Evolutionary conservation across 2,797 vertebrate genomes (phyloP), one percentile per base, ranked within the genome.

Genomic region (Anisognathus igniventris): DNA sequence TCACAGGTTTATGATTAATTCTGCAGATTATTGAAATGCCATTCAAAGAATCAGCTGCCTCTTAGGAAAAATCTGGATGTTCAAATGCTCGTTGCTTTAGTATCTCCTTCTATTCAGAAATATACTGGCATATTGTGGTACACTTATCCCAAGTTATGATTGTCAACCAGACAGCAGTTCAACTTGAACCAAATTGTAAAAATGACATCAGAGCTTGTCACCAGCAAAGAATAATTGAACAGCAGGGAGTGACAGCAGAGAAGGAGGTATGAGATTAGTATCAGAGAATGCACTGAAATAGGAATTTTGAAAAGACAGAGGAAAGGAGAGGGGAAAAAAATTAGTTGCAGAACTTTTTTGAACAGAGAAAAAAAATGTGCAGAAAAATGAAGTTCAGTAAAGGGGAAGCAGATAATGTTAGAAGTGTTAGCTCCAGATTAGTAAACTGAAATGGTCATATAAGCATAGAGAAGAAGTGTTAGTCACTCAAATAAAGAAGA

Each of bases 41-140:
- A 23, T 57, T 81, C 22, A 67, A 88, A 88, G 48, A 71, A 48
- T 53, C 30, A 74, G 5, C 2, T 3, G 13, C 8, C 1, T 40
- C 14, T 50, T 12, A 25, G n/a, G 40, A 73, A 75, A 44, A 71
- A 25, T n/a, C 44, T 33, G 30, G 21, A 53, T 56, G 28, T 4
- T 65, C 4, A 39, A 9, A 14, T n/a, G 3, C 2, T 62, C 1
- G 0, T 17, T 57, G 9, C 22, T 51, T 54, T 72, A 31, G 5
- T 25, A 6, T 54, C 40, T 56, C 16, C 27, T 18, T 13, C 51
- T 57, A 5, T 23, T 27, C 40, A 53, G 25, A 74, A 75, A 48
- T n/a, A 72, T 6, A 14, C 9, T 64, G n/a, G 2, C 7, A 51
- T 83, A 39, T 42, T 79, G 42, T 19, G 31, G 8, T 15, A 57